These are phyloP conservation scores for Astyanax mexicanus DNA, from an alignment of 2,797 vertebrate species.

Conservation along the genomic window DNA sequence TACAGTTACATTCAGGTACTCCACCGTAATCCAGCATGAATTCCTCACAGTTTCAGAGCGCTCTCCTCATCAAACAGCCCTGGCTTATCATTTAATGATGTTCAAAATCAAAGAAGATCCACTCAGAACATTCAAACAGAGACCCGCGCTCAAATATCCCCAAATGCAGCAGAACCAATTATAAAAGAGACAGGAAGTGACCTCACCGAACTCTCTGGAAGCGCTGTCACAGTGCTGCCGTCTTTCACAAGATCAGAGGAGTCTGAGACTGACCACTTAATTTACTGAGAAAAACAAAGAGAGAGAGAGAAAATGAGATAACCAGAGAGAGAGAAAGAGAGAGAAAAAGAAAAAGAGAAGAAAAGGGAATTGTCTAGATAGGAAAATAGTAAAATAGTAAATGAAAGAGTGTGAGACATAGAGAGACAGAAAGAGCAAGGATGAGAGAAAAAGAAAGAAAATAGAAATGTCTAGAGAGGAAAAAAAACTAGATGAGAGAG, in stretches of 20 bases:
- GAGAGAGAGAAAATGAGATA: not conserved
- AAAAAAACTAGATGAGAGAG: no score
- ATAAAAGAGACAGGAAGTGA: not conserved
- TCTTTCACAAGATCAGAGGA: not conserved
- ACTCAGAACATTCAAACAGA: not conserved
- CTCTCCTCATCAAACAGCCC: not conserved
- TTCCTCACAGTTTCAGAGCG: no score
- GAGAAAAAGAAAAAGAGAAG: not conserved
- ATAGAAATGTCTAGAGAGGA: no score
- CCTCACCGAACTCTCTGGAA: not conserved
- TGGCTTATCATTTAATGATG: not conserved
- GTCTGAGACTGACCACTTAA: not conserved
- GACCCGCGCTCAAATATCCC: not conserved
- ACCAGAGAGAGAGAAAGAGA: not conserved
- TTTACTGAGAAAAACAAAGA: not conserved
- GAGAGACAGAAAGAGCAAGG: no score
- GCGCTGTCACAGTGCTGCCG: not conserved
- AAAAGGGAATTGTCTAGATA: no score
- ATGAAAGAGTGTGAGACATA: not conserved
- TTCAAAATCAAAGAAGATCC: not conserved
- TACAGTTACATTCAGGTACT: no score
- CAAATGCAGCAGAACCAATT: not conserved
- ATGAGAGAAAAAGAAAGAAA: not conserved
- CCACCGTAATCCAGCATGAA: no score
- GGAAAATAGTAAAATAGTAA: no score